These are phyloP conservation scores for Oscarella lobularis DNA, from an alignment of 37 sponge, comb jelly and placozoan genomes.

Conservation along the genomic window DNA sequence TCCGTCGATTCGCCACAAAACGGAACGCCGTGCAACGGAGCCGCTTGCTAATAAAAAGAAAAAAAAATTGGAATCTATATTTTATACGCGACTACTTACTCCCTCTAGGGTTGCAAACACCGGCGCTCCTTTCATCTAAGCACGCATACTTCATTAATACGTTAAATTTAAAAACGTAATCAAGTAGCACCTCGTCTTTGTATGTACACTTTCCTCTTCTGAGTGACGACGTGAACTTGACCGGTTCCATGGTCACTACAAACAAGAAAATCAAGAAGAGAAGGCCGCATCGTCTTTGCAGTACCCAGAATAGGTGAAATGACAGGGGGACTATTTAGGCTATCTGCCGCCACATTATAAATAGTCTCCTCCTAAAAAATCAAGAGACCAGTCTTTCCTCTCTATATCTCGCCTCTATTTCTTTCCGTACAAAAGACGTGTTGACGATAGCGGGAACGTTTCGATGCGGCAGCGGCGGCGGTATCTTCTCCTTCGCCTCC, in stretches of 20 bases:
- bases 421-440: too few species aligned
- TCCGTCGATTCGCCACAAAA: not conserved
- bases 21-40: not conserved
- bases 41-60: not conserved
- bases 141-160: too few species aligned
- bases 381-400: too few species aligned
- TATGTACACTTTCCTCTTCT: not conserved
- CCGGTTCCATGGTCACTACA: not conserved
- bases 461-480: not conserved
- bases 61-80: not conserved
- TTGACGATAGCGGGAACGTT: too few species aligned
- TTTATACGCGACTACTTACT: not conserved
- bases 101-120: constrained; percentile 1
- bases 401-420: too few species aligned
- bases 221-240: not conserved
- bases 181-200: not conserved
- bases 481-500: not conserved
- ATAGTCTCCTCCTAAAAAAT: not conserved
- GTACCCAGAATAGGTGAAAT: too few species aligned
- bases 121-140: not conserved
- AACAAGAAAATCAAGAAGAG: not conserved
- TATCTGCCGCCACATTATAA: not conserved
- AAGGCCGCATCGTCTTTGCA: too few species aligned
- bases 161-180: too few species aligned
- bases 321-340: not conserved